These are phyloP conservation scores for Drosophila aff. DNA, from an alignment of 1,140 invertebrate species.

Conservation along the genomic window DNA sequence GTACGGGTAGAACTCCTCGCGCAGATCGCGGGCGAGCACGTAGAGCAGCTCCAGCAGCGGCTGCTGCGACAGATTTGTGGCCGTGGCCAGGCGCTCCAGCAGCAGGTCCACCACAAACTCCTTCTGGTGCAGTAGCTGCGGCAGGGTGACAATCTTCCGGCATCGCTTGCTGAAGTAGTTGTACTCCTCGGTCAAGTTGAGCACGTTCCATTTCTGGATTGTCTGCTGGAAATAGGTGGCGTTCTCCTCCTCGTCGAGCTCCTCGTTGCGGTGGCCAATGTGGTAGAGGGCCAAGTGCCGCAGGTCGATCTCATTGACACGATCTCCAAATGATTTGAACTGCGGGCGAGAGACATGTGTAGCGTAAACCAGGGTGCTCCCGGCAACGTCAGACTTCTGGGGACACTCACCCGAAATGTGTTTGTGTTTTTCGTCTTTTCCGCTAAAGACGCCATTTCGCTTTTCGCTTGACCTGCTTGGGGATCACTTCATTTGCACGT, in stretches of 20 bases:
- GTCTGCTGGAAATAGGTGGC: constrained; percentile 92
- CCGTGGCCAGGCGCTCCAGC: constrained; percentile 89
- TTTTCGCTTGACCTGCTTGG: neutral
- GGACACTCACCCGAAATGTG: constrained; percentile 90
- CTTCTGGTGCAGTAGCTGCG: constrained; percentile 92
- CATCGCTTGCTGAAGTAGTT: constrained; percentile 90
- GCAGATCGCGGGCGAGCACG: constrained; percentile 93
- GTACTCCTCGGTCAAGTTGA: constrained; percentile 94
- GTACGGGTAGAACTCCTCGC: constrained; percentile 93
- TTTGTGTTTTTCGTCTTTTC: constrained; percentile 92
- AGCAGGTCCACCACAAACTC: constrained; percentile 90
- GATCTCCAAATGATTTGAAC: constrained; percentile 94
- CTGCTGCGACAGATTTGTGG: constrained; percentile 90
- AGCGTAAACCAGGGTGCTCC: neutral
- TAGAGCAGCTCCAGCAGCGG: constrained; percentile 94
- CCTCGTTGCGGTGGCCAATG: constrained; percentile 89
- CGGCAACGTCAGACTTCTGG: constrained; percentile 8
- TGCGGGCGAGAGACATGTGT: constrained; percentile 75
- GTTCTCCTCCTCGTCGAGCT: constrained; percentile 86
- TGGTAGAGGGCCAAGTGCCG: constrained; percentile 89
- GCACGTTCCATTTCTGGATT: constrained; percentile 93
- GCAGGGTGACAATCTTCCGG: constrained; percentile 90
- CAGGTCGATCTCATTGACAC: constrained; percentile 93
- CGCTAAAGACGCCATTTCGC: constrained; percentile 90
- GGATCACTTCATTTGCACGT: constrained; percentile 27